Evolutionary conservation across 1,140 invertebrate species (phyloP).

Genomic region (Achroia grisella): DNA sequence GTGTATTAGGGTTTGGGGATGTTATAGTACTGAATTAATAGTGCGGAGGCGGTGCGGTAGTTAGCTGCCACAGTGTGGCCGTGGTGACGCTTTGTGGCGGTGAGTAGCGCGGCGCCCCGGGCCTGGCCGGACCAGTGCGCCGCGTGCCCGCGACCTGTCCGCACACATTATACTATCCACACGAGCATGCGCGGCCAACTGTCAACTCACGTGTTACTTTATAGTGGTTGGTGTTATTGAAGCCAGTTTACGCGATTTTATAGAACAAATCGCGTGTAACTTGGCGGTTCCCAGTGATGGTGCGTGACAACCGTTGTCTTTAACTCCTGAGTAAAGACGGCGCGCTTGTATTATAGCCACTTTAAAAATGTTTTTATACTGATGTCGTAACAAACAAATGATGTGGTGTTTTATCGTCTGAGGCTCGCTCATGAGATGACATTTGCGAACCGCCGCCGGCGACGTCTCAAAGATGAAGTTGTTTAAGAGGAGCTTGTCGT

Average conservation of each 20-base stretch:
- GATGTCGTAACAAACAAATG: conserved; percentile 24
- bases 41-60: conserved; percentile 21
- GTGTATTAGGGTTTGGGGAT: conserved; percentile 21
- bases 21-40: conserved; percentile 30
- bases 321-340: conserved; percentile 29
- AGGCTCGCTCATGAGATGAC: conserved; percentile 26
- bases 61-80: conserved; percentile 46
- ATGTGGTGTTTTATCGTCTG: conserved; percentile 29
- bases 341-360: conserved; percentile 9
- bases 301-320: conserved; percentile 26
- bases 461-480: conserved; percentile 53
- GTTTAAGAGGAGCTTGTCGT: conserved; percentile 68
- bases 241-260: conserved; percentile 27
- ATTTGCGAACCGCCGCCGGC: conserved; percentile 30
- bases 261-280: conserved; percentile 25
- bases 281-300: conserved; percentile 8
- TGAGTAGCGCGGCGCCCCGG: conserved; percentile 10
- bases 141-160: conserved; percentile 47
- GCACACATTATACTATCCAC: conserved; percentile 32
- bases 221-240: conserved; percentile 19
- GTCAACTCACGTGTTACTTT: conserved; percentile 18
- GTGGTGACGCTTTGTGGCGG: conserved; percentile 28
- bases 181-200: neutral
- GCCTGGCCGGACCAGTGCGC: conserved; percentile 40
- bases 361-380: conserved; percentile 10